Base-by-base conservation (phyloP, 2,888 invertebrate species). In the Cosmia trapezina region DNA sequence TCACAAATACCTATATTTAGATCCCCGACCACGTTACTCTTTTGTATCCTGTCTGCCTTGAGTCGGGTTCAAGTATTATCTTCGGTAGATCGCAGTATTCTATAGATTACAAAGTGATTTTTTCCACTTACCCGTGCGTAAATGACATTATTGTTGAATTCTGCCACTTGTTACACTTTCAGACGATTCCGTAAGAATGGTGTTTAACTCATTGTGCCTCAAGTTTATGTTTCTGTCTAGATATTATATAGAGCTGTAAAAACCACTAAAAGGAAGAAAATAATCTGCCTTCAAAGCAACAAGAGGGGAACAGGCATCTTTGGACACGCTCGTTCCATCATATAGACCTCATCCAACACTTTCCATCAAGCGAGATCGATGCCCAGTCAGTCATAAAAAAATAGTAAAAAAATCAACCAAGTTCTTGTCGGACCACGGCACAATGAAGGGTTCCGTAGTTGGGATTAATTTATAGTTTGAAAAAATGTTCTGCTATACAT, bases 121-220 rank as follows among this genome's bases (percentile, higher is more conserved):
- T 43, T 56, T 70, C 41, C 8, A 81, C 85, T 85, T 53, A 85
- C 85, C 85, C 56, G 53, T 70, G 49, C 11, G 64, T 45, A 49
- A 54, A 45, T 37, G 66, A n/a, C 62, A 71, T 80, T 57, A 43
- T 61, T 59, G 59, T 65, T 63, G 49, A 41, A 56, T n/a, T 68
- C 14, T 6, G 0, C 2, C 64, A 74, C 70, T 74, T 68, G 78
- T 71, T 37, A 45, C 70, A 22, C 68, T 70, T 54, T 59, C 70
- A 33, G 17, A 45, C 28, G 61, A 62, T 28, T 43, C 41, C 33
- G 47, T 28, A n/a, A 68, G 78, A 83, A 77, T 83, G 83, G 45
- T 80, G 80, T 80, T 73, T 62, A 45, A 54, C 54, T 45, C 57
- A 47, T 28, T 7, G 33, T 1, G 6, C 5, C n/a, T 78, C 19